These are phyloP conservation scores for Lerista edwardsae DNA, from an alignment of 2,797 vertebrate genomes.

Conservation along the genomic window DNA sequence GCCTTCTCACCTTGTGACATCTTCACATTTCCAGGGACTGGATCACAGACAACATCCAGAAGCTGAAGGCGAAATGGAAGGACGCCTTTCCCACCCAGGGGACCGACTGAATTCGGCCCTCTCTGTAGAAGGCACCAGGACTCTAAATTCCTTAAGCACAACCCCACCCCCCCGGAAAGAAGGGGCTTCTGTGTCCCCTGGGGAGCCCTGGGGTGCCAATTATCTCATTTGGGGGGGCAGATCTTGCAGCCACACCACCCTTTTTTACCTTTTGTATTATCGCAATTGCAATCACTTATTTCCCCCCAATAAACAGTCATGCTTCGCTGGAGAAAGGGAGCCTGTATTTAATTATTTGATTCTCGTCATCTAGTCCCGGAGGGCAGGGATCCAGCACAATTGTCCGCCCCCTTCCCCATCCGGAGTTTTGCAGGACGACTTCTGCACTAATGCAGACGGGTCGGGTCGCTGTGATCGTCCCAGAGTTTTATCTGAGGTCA, in stretches of 20 bases:
- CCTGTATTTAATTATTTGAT: not conserved
- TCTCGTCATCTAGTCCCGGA: not conserved
- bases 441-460: no score
- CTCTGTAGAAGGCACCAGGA: no score
- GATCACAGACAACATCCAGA: conserved; percentile 11
- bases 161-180: not conserved
- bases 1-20: not conserved
- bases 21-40: conserved; percentile 40
- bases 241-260: rapidly evolving
- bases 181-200: not conserved
- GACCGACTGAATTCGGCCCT: not conserved
- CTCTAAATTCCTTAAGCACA: not conserved
- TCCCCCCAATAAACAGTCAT: conserved; percentile 1
- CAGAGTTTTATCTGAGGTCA: not conserved
- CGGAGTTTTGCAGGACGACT: not conserved
- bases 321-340: not conserved
- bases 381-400: no score
- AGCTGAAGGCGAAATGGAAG: conserved; percentile 25
- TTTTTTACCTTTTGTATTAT: not conserved
- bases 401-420: no score
- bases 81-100: not conserved
- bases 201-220: no score
- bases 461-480: not conserved
- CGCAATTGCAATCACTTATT: not conserved
- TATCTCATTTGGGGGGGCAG: no score